These are phyloP conservation scores for Micromesistius poutassou DNA, from an alignment of 2,797 vertebrate species.

Conservation along the genomic window DNA sequence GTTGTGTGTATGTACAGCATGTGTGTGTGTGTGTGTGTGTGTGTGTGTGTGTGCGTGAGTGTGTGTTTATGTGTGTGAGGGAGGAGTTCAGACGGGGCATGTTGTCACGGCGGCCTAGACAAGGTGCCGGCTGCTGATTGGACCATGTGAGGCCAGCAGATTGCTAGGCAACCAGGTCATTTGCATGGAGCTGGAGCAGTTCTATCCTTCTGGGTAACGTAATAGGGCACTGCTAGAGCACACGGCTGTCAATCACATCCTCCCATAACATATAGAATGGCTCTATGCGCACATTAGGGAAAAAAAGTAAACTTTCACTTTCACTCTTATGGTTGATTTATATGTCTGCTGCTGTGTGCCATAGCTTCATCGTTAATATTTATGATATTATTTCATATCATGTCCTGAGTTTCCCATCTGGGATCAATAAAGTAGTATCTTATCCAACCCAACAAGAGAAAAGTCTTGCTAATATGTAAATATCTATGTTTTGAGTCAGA, in stretches of 20 bases:
- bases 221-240: not conserved
- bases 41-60: not conserved
- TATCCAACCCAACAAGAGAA: not conserved
- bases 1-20: no score
- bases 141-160: slow-evolving; percentile 23
- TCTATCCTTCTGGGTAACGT: not conserved
- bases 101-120: slow-evolving; percentile 35
- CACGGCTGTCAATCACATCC: not conserved
- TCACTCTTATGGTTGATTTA: not conserved
- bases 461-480: not conserved
- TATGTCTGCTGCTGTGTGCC: not conserved
- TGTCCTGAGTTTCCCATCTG: not conserved
- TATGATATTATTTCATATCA: not conserved
- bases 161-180: slow-evolving; percentile 31
- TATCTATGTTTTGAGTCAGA: not conserved
- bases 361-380: not conserved
- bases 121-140: slow-evolving; percentile 37
- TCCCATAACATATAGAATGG: not conserved
- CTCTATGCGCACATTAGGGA: not conserved
- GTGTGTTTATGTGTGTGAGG: slow-evolving; percentile 6
- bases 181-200: slow-evolving; percentile 20
- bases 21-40: not conserved
- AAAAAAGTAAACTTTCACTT: not conserved
- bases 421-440: not conserved
- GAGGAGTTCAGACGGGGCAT: slow-evolving; percentile 22